phyloP scores from a whole-genome alignment of 2,888 invertebrate species.

The Endomychus coccineus region DNA sequence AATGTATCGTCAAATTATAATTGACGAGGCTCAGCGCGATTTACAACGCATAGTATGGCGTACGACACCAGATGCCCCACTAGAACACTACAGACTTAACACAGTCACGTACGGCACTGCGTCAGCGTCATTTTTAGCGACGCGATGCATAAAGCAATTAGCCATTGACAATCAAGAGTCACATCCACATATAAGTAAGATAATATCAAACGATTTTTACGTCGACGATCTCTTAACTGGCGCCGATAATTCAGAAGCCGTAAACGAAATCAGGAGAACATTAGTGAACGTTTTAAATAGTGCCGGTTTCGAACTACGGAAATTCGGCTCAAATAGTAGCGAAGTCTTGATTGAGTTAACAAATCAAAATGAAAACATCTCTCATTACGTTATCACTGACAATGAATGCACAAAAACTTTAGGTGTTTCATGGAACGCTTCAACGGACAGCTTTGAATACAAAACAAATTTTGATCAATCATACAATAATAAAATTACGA shows the following conservation, averaged over 20 bases:
- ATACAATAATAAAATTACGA: neutral
- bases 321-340: neutral
- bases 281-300: neutral
- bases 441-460: neutral
- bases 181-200: too few relatives aligned
- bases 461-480: neutral
- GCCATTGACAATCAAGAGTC: too few relatives aligned
- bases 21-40: too few relatives aligned
- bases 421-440: neutral
- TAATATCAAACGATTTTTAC: too few relatives aligned
- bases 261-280: neutral
- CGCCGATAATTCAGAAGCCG: too few relatives aligned
- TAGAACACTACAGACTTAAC: too few relatives aligned
- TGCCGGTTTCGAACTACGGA: neutral
- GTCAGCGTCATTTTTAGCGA: too few relatives aligned
- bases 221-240: too few relatives aligned
- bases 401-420: neutral
- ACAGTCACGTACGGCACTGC: too few relatives aligned
- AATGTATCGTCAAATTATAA: slow-evolving; percentile 1
- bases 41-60: too few relatives aligned
- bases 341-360: neutral
- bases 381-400: neutral
- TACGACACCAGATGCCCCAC: too few relatives aligned
- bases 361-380: neutral
- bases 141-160: too few relatives aligned